Percentiles rank a stretch among this genome's conserved stretches.
Conservation (phyloP, 2,797 vertebrate genomes). For the Hypotaenidia philippensis region DNA sequence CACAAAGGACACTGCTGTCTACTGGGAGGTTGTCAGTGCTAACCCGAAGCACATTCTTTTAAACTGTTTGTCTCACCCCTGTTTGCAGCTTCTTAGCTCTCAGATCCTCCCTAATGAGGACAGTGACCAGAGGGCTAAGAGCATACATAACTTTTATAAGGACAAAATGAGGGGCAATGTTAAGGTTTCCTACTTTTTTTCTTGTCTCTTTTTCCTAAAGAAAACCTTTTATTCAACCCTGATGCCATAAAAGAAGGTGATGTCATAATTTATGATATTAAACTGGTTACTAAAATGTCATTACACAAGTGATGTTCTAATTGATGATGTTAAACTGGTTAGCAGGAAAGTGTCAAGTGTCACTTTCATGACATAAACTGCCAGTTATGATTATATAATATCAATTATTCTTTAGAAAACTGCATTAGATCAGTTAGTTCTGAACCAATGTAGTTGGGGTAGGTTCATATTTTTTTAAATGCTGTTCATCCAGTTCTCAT, state of each 20-base stretch:
- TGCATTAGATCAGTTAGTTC: slow-evolving; percentile 73
- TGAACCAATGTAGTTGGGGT: slow-evolving; percentile 51
- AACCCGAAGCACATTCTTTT: background rate
- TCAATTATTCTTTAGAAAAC: slow-evolving; percentile 80
- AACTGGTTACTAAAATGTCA: slow-evolving; percentile 72
- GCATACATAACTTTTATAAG: background rate
- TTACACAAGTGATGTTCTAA: slow-evolving; percentile 78
- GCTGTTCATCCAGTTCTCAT: slow-evolving; percentile 77
- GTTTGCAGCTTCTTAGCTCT: background rate
- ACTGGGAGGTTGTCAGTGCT: background rate
- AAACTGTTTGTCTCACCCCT: background rate
- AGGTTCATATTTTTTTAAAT: slow-evolving; percentile 76
- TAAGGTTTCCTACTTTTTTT: background rate
- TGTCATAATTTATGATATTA: slow-evolving; percentile 76
- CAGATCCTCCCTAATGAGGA: background rate
- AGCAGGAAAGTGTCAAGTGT: slow-evolving; percentile 78
- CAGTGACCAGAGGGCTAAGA: background rate
- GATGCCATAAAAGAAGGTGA: slow-evolving; percentile 72
- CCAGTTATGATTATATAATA: slow-evolving; percentile 82
- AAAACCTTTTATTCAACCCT: slow-evolving; percentile 47
- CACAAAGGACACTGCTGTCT: slow-evolving; percentile 27
- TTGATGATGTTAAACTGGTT: slow-evolving; percentile 76
- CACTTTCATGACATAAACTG: slow-evolving; percentile 80
- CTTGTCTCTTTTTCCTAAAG: background rate
- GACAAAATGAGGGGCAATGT: background rate